phyloP scores from a whole-genome alignment of 2,797 vertebrate genomes.

The Psittacula echo region DNA sequence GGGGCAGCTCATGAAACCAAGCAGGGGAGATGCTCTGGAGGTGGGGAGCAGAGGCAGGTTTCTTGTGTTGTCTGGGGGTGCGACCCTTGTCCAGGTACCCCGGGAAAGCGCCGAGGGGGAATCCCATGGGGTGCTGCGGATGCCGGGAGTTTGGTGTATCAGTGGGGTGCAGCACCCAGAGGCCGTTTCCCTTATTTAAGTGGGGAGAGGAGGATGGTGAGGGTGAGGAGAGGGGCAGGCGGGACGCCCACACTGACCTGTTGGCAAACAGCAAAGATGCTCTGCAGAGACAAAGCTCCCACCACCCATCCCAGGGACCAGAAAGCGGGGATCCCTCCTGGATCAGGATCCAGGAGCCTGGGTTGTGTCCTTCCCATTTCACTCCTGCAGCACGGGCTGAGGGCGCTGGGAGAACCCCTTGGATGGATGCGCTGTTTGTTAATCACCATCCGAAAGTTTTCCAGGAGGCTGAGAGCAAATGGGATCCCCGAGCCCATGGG shows the following conservation, averaged over 20 bases:
- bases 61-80: background rate
- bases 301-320: background rate
- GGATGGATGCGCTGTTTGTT: background rate
- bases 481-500: rapidly evolving
- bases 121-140: rapidly evolving
- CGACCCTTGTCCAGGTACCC: no score
- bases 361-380: background rate
- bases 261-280: background rate
- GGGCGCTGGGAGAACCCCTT: background rate
- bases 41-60: background rate
- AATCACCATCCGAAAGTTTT: slow-evolving; percentile 29
- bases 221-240: background rate
- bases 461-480: background rate
- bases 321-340: background rate
- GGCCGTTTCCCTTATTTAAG: background rate
- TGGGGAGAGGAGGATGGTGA: background rate
- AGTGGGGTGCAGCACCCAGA: background rate
- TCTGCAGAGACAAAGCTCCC: background rate
- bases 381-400: background rate
- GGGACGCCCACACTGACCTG: background rate
- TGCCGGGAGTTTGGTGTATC: background rate
- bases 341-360: background rate
- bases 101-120: rapidly evolving
- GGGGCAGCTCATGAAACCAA: background rate
- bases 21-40: background rate